Conservation (phyloP, 2,113 vertebrate genomes). For the Chloropsis cyanopogon region DNA sequence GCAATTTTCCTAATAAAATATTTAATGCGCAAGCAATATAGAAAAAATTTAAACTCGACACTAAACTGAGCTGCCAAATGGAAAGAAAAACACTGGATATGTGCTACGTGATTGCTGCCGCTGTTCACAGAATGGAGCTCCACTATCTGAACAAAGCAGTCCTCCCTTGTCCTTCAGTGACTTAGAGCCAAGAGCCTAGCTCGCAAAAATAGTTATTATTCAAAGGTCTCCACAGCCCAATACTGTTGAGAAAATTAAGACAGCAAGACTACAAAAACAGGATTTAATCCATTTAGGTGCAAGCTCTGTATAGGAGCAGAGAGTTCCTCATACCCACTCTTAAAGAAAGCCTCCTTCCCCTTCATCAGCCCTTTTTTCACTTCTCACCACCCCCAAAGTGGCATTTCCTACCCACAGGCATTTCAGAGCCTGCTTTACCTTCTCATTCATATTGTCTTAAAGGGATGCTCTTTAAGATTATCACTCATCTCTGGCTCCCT, state of each 20-base stretch:
- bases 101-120: background rate
- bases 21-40: background rate
- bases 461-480: background rate
- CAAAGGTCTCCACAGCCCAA: background rate
- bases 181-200: background rate
- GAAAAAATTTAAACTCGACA: background rate
- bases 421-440: background rate
- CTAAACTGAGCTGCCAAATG: background rate
- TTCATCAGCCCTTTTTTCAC: background rate
- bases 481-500: background rate
- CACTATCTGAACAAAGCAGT: background rate
- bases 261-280: background rate
- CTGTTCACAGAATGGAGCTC: background rate
- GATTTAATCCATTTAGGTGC: background rate
- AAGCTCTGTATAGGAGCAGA: background rate
- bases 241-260: background rate
- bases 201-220: background rate
- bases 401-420: background rate
- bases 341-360: background rate
- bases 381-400: background rate
- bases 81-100: background rate
- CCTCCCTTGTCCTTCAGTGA: background rate
- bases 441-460: background rate
- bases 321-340: background rate
- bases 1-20: slow-evolving; percentile 5